These are phyloP conservation scores for Papilio machaon DNA, from an alignment of 1,140 invertebrate species.

Conservation along the genomic window DNA sequence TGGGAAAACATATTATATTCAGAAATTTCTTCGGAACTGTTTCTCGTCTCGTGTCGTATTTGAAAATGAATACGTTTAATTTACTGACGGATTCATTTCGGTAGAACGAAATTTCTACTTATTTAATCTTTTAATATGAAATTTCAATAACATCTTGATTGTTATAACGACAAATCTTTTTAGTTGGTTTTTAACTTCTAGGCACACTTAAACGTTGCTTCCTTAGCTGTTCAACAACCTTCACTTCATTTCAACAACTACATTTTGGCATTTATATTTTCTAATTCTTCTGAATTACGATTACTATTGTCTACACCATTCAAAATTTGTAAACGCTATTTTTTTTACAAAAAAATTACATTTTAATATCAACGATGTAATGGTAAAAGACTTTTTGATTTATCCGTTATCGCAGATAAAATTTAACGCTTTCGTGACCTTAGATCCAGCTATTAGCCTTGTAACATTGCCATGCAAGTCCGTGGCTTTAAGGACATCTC, in stretches of 20 bases:
- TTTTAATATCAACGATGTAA: not conserved
- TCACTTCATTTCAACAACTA: not conserved
- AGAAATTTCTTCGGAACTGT: not conserved
- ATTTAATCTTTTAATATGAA: slow-evolving; percentile 25
- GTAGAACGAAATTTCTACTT: not conserved
- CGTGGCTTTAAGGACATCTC: slow-evolving; percentile 16
- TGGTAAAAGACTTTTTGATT: not conserved
- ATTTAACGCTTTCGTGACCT: slow-evolving; percentile 26
- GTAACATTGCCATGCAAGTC: slow-evolving; percentile 29
- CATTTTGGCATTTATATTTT: not conserved
- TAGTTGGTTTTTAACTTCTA: not conserved
- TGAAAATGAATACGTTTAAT: slow-evolving; percentile 17
- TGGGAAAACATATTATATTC: not conserved
- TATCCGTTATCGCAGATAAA: slow-evolving; percentile 15
- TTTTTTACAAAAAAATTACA: not conserved
- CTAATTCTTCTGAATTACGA: not conserved
- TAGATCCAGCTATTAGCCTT: slow-evolving; percentile 3
- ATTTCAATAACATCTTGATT: slow-evolving; percentile 27
- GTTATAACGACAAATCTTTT: not conserved
- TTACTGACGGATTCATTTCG: not conserved
- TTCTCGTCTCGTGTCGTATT: slow-evolving; percentile 19
- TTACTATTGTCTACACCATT: not conserved
- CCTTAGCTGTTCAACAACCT: not conserved
- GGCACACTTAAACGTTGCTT: not conserved
- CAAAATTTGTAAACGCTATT: not conserved